Percentiles rank a stretch among this genome's conserved stretches.
These are phyloP conservation scores for Petrolisthes manimaculis DNA, from an alignment of 2,888 invertebrate species.

Conservation along the genomic window DNA sequence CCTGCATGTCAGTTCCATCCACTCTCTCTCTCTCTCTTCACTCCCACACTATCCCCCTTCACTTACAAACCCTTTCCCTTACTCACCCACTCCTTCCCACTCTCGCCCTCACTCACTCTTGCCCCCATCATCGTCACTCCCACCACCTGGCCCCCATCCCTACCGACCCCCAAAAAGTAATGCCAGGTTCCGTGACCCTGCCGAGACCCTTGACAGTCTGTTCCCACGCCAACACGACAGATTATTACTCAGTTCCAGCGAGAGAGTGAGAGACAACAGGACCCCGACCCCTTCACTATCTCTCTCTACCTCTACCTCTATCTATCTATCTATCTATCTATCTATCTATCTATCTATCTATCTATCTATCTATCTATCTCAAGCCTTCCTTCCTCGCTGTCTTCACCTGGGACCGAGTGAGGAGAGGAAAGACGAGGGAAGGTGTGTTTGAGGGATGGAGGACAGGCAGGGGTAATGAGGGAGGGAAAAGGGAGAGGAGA, in stretches of 20 bases:
- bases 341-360: too few species aligned
- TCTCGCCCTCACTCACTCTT: not conserved
- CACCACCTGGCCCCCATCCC: not conserved
- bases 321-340: too few species aligned
- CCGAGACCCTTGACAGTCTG: slow-evolving; percentile 13
- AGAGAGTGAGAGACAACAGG: not conserved
- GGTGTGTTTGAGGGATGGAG: too few species aligned
- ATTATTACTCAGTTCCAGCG: slow-evolving; percentile 22
- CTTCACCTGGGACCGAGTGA: too few species aligned
- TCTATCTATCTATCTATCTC: too few species aligned
- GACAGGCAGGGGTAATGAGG: not conserved
- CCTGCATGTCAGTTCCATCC: not conserved
- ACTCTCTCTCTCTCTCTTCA: slow-evolving; percentile 7
- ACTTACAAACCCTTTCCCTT: not conserved
- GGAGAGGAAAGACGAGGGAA: too few species aligned
- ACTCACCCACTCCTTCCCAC: not conserved
- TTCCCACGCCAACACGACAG: slow-evolving; percentile 46
- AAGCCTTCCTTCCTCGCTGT: too few species aligned
- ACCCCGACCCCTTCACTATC: not conserved
- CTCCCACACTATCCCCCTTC: not conserved
- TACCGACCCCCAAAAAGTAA: slow-evolving; percentile 7
- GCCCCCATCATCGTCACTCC: not conserved
- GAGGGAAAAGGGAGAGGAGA: too few species aligned
- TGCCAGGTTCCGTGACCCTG: slow-evolving; percentile 30
- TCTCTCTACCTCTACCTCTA: too few species aligned